These are phyloP conservation scores for Helarctos malayanus DNA, from an alignment of 2,797 vertebrate species.

Conservation along the genomic window DNA sequence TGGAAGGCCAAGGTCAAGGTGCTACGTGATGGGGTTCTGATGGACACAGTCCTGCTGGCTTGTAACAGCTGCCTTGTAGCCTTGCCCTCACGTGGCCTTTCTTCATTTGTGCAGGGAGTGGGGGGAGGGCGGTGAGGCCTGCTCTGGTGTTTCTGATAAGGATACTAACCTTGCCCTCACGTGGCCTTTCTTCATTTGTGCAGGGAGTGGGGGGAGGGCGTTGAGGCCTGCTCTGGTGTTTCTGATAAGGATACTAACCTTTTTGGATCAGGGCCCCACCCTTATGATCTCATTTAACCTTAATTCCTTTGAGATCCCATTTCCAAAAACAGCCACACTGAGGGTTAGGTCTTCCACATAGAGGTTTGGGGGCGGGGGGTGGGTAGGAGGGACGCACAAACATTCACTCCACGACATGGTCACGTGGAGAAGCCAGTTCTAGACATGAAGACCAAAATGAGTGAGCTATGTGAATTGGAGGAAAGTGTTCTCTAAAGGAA, in stretches of 20 bases:
- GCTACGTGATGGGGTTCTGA: neutral
- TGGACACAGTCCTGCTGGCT: neutral
- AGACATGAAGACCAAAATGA: neutral
- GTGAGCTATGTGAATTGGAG: neutral
- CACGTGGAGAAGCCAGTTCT: neutral
- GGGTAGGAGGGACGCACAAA: accelerated
- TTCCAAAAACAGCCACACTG: neutral
- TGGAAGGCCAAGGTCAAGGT: neutral
- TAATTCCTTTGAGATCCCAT: neutral
- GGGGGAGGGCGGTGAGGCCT: neutral
- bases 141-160: neutral
- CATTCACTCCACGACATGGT: neutral
- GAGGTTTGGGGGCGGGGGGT: neutral
- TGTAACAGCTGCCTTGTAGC: neutral
- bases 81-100: neutral
- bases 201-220: neutral
- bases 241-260: neutral
- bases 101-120: neutral
- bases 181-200: neutral
- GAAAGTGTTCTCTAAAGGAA: neutral
- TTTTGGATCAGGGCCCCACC: neutral
- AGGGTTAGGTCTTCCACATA: neutral
- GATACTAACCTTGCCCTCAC: neutral
- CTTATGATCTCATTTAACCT: neutral
- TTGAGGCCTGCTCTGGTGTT: neutral